Evolutionary conservation across 1,140 invertebrate species (phyloP).

Genomic region (Agraylea sexmaculata): DNA sequence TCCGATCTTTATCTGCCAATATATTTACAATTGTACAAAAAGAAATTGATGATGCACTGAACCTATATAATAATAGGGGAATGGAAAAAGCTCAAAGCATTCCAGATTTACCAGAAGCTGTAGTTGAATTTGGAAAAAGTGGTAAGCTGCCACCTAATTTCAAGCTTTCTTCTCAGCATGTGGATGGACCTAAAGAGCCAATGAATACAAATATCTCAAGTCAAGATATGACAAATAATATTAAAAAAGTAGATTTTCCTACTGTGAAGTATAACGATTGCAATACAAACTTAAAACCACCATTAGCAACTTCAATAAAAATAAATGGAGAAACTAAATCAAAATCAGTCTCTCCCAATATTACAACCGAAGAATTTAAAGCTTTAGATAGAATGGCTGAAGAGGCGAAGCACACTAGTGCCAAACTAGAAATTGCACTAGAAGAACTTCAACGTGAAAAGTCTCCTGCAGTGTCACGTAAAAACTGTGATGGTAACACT

Average conservation of each 20-base stretch:
- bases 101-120: conserved; percentile 25
- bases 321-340: too few species aligned
- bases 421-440: conserved; percentile 36
- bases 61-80: conserved; percentile 23
- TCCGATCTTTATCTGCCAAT: conserved; percentile 68
- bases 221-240: neutral
- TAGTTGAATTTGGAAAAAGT: conserved; percentile 25
- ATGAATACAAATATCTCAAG: neutral
- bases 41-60: conserved; percentile 39
- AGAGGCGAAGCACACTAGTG: conserved; percentile 44
- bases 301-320: too few species aligned
- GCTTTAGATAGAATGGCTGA: conserved; percentile 44
- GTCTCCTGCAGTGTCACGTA: neutral
- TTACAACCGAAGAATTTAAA: conserved; percentile 36
- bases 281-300: neutral
- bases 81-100: conserved; percentile 39
- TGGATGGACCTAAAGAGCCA: neutral
- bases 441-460: conserved; percentile 33
- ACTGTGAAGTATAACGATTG: neutral
- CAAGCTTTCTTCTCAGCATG: conserved; percentile 6
- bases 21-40: conserved; percentile 59
- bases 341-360: conserved; percentile 2
- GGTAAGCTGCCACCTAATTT: conserved; percentile 27
- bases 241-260: neutral
- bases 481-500: too few species aligned